Evolutionary conservation across 2,113 vertebrate species (phyloP), one percentile per base, ranked within the genome.

Genomic region (Labeo rohita): DNA sequence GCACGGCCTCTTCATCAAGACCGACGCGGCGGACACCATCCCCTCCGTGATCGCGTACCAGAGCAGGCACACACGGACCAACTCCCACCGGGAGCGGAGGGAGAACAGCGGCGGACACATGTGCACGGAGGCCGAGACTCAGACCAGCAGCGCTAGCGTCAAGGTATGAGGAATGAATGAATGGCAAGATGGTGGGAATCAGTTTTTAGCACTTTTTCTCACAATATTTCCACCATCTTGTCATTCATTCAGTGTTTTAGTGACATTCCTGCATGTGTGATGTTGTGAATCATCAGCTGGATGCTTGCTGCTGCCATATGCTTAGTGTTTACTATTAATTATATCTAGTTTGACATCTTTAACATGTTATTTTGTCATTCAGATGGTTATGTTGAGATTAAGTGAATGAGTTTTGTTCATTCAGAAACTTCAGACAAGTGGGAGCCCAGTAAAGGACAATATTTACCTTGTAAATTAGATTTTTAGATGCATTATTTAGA

Each of bases 1-100:
- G 76, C 97, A 95, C 94, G 97, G 97, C 92, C 97, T 98, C 90
- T 96, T 98, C 90, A 93, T 97, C 89, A 97, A 96, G 94, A 97
- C 96, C 85, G 97, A 98, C 89, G 97, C 97, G 80, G 95, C 97
- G 86, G 97, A 97, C 90, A 94, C 94, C 92, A 94, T 97, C 90
- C 95, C 96, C 74, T 94, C 95, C 65, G 95, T 95, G 66, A 93
- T 97, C 92, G 91, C 96, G 88, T 96, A 95, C 93, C 96, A 95
- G 92, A 96, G 93, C 92, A 94, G 95, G 8, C 95, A 93, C 90
- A 91, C 95, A 84, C 90, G 93, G 90, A 92, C 87, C 81, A 94
- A 93, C 54, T 94, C 95, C 23, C 91, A 91, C 87, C 95, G 94
- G 68, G 95, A 95, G 74, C 94, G 93, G 77, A 93, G 91, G 80